Percentiles rank a stretch among this genome's conserved stretches.
Evolutionary conservation across 2,113 vertebrate genomes (phyloP).

Genomic region (Psilopogon haemacephalus): DNA sequence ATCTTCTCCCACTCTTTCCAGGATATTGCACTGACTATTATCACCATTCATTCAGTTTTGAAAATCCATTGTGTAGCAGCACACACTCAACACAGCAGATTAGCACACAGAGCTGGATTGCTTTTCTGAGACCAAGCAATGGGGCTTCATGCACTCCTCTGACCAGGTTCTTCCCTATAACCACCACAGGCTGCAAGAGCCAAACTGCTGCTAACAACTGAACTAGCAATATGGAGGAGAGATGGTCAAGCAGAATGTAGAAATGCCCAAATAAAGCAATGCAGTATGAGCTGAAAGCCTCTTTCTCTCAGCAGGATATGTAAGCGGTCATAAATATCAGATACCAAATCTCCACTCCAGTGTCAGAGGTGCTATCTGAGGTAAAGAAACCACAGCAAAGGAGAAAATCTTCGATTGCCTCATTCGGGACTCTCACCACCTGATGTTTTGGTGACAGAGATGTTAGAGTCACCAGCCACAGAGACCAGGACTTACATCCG

Average conservation of each 20-base stretch:
- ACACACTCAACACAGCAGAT: neutral
- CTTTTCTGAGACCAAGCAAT: neutral
- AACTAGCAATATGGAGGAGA: neutral
- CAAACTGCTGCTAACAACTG: neutral
- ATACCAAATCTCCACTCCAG: neutral
- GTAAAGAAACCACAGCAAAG: neutral
- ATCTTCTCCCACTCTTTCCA: neutral
- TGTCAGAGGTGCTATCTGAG: neutral
- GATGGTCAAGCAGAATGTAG: neutral
- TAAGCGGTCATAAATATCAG: neutral
- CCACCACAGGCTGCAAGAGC: neutral
- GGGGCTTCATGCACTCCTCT: rapidly evolving
- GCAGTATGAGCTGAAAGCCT: neutral
- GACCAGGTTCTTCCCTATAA: neutral
- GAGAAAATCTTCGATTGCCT: neutral
- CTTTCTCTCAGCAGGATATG: neutral
- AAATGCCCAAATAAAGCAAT: neutral
- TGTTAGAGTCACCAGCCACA: neutral
- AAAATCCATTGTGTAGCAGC: neutral
- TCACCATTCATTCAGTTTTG: neutral
- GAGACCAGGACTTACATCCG: rapidly evolving
- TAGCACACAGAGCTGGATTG: neutral
- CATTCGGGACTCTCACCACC: rapidly evolving
- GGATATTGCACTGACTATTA: neutral
- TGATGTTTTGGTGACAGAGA: neutral